A percentile compares a stretch with the other conserved stretches of the same genome.
These are phyloP conservation scores for Drosophila infuscata DNA, from an alignment of 2,888 invertebrate species.

Conservation along the genomic window DNA sequence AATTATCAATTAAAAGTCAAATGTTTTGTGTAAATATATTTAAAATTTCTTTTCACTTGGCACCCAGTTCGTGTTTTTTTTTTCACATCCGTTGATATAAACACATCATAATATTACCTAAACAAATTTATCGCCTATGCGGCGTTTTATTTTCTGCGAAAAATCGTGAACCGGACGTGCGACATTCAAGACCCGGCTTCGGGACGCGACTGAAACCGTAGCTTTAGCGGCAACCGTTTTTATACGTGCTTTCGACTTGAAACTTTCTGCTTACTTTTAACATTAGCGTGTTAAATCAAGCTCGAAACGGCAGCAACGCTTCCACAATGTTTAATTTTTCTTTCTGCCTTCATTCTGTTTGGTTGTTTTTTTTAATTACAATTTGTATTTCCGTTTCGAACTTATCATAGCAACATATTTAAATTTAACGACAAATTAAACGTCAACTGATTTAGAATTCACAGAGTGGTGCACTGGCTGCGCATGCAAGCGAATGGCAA, in stretches of 20 bases:
- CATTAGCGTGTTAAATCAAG: conserved; percentile 4
- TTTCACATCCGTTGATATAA: conserved; percentile 4
- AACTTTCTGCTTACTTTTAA: conserved; percentile 50
- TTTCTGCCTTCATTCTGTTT: background rate
- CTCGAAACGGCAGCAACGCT: background rate
- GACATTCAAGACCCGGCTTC: conserved; percentile 39
- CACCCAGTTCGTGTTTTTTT: background rate
- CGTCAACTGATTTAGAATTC: conserved; percentile 4
- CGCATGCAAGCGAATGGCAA: conserved; percentile 14
- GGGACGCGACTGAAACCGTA: conserved; percentile 27
- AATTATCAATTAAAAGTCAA: conserved; percentile 18
- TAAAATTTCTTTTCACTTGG: conserved; percentile 9
- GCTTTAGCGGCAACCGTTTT: background rate
- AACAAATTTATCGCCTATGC: conserved; percentile 10
- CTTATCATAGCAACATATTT: background rate
- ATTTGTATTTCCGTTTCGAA: background rate
- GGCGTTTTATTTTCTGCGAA: background rate
- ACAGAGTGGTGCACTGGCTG: background rate
- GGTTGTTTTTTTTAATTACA: background rate
- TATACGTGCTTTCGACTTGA: background rate
- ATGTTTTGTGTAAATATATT: background rate
- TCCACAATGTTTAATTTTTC: background rate
- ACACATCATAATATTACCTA: conserved; percentile 1
- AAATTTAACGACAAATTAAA: conserved; percentile 28
- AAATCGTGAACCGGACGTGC: background rate